Evolutionary conservation across 2,113 vertebrate genomes (phyloP), one percentile per base, ranked within the genome.

Genomic region (Brachypteracias leptosomus): DNA sequence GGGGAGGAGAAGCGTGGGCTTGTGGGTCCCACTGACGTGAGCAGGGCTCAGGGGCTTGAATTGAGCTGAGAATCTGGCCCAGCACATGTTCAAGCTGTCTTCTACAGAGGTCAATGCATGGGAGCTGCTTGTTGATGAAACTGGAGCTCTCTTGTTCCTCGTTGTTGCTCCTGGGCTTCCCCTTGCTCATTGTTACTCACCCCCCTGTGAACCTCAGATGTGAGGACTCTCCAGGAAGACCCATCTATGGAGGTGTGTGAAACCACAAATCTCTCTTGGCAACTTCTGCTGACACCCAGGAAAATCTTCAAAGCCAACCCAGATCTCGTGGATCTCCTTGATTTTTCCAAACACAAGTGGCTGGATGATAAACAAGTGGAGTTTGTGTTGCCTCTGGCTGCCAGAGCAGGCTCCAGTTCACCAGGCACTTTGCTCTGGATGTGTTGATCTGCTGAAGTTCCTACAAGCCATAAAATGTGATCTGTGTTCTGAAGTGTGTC

Each of bases 251-350:
- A 24, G 38, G 13, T 1, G 21, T 46, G 28, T 16, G 59, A 91
- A 93, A 91, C 88, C 81, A 88, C 75, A 71, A 20, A 62, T 80
- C 61, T 79, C 42, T 31, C 47, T 63, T 90, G 78, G n/a, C 31
- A 68, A 16, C 71, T 85, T 79, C 42, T 81, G 46, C 80, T 73
- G 88, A 74, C 82, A 71, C 33, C 55, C 88, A 80, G 55, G 72
- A 73, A 54, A 70, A 66, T 15, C 75, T 85, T 93, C 72, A 89
- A 67, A 93, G 93, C 72, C 42, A 67, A 63, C 16, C 5, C 44
- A 63, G 9, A n/a, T 73, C 36, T 44, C 59, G 36, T 71, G 79
- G 79, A 58, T 79, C 70, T 84, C 35, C 26, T 19, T 13, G 13
- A 33, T n/a, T 71, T 42, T 73, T 46, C 71, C 54, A 58, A 76